phyloP scores from a whole-genome alignment of 1,140 invertebrate genomes.

The Papilio aristodemus region DNA sequence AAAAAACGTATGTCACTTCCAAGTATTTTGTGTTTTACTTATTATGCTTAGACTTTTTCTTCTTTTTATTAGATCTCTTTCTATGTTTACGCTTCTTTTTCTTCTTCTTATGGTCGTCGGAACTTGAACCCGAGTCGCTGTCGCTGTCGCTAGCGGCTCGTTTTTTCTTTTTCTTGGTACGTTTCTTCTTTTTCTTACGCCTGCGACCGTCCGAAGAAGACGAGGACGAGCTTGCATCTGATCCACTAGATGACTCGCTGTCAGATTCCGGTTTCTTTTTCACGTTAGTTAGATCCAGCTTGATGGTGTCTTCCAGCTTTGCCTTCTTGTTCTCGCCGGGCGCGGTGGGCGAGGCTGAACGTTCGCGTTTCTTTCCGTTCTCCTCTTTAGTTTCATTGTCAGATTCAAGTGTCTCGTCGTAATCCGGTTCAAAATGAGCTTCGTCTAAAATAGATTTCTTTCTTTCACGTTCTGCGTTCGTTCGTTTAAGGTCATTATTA shows the following conservation, averaged over 20 bases:
- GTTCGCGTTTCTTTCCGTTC: constrained; percentile 60
- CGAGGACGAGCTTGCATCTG: constrained; percentile 68
- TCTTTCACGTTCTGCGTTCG: constrained; percentile 79
- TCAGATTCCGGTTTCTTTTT: constrained; percentile 76
- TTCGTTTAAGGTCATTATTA: constrained; percentile 53
- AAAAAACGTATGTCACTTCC: constrained; percentile 11
- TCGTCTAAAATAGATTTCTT: constrained; percentile 86
- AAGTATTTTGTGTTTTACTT: constrained; percentile 48
- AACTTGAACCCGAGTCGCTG: constrained; percentile 75
- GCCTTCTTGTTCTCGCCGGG: constrained; percentile 60
- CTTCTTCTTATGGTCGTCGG: constrained; percentile 78
- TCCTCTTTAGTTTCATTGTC: constrained; percentile 74
- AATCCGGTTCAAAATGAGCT: constrained; percentile 87
- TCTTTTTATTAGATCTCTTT: constrained; percentile 78
- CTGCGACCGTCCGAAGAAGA: constrained; percentile 72
- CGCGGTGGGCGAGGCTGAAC: constrained; percentile 52
- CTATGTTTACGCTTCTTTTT: constrained; percentile 80
- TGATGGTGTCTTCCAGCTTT: constrained; percentile 71
- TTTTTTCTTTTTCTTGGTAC: constrained; percentile 74
- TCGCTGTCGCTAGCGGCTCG: constrained; percentile 73
- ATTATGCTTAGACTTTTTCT: constrained; percentile 80
- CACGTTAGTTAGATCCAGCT: constrained; percentile 73
- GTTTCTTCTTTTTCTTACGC: constrained; percentile 76
- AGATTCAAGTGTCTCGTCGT: constrained; percentile 82
- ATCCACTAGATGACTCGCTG: constrained; percentile 69